Evolutionary conservation across 2,113 vertebrate species (phyloP), one percentile per base, ranked within the genome.

Genomic region (Kryptolebias marmoratus): DNA sequence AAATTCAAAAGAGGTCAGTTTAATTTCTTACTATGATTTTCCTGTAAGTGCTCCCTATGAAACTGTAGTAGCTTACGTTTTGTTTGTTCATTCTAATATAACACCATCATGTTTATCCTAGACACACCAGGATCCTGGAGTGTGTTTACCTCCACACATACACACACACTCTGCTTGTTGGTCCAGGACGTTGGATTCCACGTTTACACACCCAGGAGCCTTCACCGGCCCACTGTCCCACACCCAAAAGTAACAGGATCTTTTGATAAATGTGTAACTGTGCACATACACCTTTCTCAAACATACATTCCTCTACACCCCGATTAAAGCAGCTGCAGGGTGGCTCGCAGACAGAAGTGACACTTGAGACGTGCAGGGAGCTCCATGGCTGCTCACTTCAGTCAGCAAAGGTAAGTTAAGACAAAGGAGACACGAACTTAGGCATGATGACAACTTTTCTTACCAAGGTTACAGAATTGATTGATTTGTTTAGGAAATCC

Each of bases 261-360:
- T 93, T 84, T 87, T 88, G 69, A 93, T 94, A 83, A 94, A 95
- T 89, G 90, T 94, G 92, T 88, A 92, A 92, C 91, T 77, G 83
- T 57, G 80, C 72, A 67, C 83, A 92, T 93, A 94, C 94, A 94
- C 94, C 94, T 93, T 95, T 90, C 88, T 84, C 92, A 95, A 95
- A 95, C 84, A 95, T 76, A 90, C 92, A 92, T 90, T 90, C 85
- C 86, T 86, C n/a, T 79, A 58, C 80, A 83, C 79, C 65, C 66
- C 49, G 87, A 91, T 93, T 94, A 92, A 94, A 94, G 87, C 86
- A 16, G 86, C 73, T 82, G 82, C 81, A 31, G 48, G 9, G 3
- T 5, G 22, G 30, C 64, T 59, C 7, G 13, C 8, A 64, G 58
- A 73, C 74, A 71, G 76, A 69, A 87, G 74, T 60, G 64, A 71